Evolutionary conservation across 2,797 vertebrate genomes (phyloP).

Genomic region (Myotis myotis): DNA sequence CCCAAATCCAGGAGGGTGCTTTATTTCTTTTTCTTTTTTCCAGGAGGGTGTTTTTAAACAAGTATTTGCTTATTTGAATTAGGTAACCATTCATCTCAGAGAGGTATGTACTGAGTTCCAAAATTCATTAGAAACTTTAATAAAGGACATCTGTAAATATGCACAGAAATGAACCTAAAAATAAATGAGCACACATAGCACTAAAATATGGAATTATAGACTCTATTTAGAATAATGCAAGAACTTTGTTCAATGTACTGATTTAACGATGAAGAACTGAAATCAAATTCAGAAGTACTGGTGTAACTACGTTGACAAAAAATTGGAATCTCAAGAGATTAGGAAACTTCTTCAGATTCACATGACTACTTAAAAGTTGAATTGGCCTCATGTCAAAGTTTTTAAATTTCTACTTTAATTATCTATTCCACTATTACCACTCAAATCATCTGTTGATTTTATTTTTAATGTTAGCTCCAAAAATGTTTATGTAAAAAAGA

Average conservation of each 20-base stretch:
- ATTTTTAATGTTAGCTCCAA: constrained; percentile 13
- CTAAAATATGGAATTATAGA: background rate
- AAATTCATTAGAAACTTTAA: constrained; percentile 14
- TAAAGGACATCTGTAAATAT: background rate
- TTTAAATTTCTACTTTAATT: constrained; percentile 18
- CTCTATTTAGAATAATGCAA: background rate
- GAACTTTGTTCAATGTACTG: background rate
- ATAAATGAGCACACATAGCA: background rate
- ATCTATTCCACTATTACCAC: background rate
- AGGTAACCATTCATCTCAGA: background rate
- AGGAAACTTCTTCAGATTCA: background rate
- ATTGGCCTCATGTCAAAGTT: background rate
- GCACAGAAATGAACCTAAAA: background rate
- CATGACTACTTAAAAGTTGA: constrained; percentile 12
- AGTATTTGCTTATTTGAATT: background rate
- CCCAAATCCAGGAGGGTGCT: background rate
- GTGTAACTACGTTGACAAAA: constrained; percentile 12
- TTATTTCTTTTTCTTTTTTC: background rate
- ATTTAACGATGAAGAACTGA: background rate
- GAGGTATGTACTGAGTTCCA: background rate
- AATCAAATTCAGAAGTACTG: background rate
- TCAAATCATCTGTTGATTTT: background rate
- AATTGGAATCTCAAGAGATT: constrained; percentile 15
- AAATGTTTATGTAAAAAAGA: background rate
- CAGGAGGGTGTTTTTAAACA: background rate